Evolutionary conservation across 2,888 invertebrate species (phyloP), one percentile per base, ranked within the genome.

Genomic region (Empis stercorea): DNA sequence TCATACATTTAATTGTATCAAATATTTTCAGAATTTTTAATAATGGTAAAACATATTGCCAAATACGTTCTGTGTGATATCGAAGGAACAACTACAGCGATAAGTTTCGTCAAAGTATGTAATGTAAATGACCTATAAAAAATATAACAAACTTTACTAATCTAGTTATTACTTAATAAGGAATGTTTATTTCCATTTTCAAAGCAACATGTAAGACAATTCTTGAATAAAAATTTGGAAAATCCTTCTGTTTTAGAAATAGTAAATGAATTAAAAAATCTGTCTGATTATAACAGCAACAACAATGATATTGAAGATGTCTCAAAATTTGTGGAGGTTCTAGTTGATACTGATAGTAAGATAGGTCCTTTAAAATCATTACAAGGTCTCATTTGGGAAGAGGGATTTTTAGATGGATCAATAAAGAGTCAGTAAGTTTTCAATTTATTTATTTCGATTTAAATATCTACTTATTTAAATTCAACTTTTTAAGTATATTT

Each of bases 341-440:
- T 87, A 66, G 92, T 93, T 76, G 80, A 84, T 42, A 71, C 72
- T 23, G 87, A 93, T 66, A 78, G 86, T 50, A 88, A 92, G 65
- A 77, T 79, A 32, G 79, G 78, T 6, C 79, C 86, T 6, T 71
- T 96, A 51, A 95, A 95, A 65, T 76, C 79, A 44, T 72, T 96
- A n/a, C 95, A 95, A 66, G 94, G 93, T 1, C 76, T 87, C 52
- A 83, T 96, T 58, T 94, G 89, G 87, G 78, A 80, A 59, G 78
- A 82, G 56, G 95, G 88, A 4, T 95, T 91, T 63, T 76, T 80
- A 55, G 74, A 73, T 46, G 87, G 85, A 32, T 75, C 78, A 32
- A 69, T 95, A 4, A 84, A 84, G 65, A 89, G 87, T 64, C 92
- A 94, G 94, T 95, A 72, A 82, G 92, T 86, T n/a, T 16, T 41